Percentiles rank a stretch among this genome's conserved stretches.
Conservation (phyloP, 2,113 vertebrate species). For the Megaceryle maxima region DNA sequence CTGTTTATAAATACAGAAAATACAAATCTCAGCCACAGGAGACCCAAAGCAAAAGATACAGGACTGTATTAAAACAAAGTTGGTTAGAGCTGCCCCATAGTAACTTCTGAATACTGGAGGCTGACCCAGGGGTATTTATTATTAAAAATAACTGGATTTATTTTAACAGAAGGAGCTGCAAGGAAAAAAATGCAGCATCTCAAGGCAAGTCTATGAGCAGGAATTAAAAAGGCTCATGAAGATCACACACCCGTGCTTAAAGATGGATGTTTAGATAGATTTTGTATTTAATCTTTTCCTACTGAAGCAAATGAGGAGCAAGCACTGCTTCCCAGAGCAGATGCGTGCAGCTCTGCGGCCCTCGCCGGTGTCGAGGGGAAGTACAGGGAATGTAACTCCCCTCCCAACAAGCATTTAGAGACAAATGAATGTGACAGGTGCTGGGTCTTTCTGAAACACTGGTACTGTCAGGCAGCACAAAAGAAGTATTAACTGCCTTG, state of each 20-base stretch:
- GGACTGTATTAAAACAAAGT: not conserved
- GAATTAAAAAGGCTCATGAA: not conserved
- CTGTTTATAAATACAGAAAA: not conserved
- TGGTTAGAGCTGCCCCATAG: not conserved
- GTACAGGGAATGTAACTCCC: rapidly evolving
- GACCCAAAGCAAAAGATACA: not conserved
- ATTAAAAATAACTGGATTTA: not conserved
- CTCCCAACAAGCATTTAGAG: not conserved
- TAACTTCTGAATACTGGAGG: not conserved
- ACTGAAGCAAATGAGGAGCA: not conserved
- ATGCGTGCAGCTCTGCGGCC: not conserved
- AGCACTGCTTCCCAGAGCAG: not conserved
- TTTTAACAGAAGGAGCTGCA: not conserved
- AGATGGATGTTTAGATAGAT: not conserved
- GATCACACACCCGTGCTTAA: not conserved
- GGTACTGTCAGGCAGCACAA: not conserved
- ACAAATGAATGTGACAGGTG: not conserved
- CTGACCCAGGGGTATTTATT: not conserved
- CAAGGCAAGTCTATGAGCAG: not conserved
- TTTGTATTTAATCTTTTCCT: not conserved
- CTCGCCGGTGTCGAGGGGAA: too few species aligned
- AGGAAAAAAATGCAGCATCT: not conserved
- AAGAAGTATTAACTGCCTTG: not conserved
- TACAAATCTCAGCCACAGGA: not conserved
- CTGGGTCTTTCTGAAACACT: not conserved